Base-by-base conservation (phyloP, 2,797 vertebrate genomes). In the Hephaestus fuliginosus region DNA sequence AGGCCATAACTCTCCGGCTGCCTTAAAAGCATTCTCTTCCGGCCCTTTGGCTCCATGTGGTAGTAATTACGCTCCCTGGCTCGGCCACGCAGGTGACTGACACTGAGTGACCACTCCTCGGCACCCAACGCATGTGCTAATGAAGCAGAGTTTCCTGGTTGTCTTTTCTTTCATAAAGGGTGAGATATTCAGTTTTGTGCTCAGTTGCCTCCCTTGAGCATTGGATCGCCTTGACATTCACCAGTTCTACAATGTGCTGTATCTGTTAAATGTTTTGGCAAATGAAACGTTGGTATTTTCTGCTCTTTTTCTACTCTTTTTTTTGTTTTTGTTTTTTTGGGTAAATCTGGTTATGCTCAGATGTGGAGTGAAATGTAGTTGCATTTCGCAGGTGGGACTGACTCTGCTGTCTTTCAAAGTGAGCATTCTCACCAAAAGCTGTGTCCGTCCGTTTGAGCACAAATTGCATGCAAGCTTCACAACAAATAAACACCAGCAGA, bases 1-100 rank as follows among this genome's bases (percentile, higher is more conserved):
- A 96, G 95, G 94, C 93, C 93, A 95, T 97, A 97, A 97, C 96
- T 97, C 96, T 96, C 93, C 90, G 94, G 95, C 95, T 95, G 97
- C 94, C 95, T 96, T 94, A 90, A 96, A 96, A 97, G 95, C 90
- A 89, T 96, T 96, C 95, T 95, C 95, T 96, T 94, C 91, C 88
- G 88, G 91, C 81, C 86, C 87, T 87, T 86, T 87, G 84, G 84
- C 82, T 91, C 93, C 97, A 98, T 98, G 96, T 98, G 97, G 94
- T 95, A 96, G 95, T 95, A 95, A 97, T 98, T 98, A 97, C 76
- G 73, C 87, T 95, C 91, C 89, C 88, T 94, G 95, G 95, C 94
- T 92, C 77, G 87, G 95, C 81, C 85, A 90, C 55, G 93, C 96
- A 98, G 97, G 97, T 98, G 97, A 98, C 95, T 94, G 95, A 96